A percentile compares a stretch with the other conserved stretches of the same genome.
Evolutionary conservation across 2,797 vertebrate genomes (phyloP).

Genomic region (Pangasius mekongensis): DNA sequence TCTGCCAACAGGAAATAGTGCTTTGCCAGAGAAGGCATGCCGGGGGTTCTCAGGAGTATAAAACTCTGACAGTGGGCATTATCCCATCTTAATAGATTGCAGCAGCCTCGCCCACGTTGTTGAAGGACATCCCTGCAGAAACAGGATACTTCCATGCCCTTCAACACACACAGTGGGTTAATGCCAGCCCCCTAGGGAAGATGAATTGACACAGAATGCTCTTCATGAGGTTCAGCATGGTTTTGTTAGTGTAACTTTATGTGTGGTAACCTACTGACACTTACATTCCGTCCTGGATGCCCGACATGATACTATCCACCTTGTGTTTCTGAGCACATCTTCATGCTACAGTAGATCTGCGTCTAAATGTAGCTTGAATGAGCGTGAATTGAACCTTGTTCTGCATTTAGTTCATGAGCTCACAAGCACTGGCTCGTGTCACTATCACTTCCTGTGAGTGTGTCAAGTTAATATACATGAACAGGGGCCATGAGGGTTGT

Average conservation of each 20-base stretch:
- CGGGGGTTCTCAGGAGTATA: constrained; percentile 59
- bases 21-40: constrained; percentile 40
- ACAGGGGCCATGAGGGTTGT: not conserved
- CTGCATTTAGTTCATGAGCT: constrained; percentile 69
- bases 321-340: constrained; percentile 41
- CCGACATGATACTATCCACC: constrained; percentile 4
- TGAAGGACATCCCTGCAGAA: constrained; percentile 64
- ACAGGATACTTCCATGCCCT: constrained; percentile 59
- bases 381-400: constrained; percentile 56
- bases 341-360: constrained; percentile 40
- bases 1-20: constrained; percentile 30
- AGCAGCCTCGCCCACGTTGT: constrained; percentile 51
- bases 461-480: constrained; percentile 11
- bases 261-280: constrained; percentile 30
- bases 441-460: constrained; percentile 30
- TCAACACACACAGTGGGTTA: constrained; percentile 50
- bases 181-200: constrained; percentile 35
- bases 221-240: constrained; percentile 9
- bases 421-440: constrained; percentile 60
- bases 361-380: constrained; percentile 68
- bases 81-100: constrained; percentile 67
- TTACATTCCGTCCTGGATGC: constrained; percentile 26
- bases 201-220: constrained; percentile 28
- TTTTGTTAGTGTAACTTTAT: constrained; percentile 24
- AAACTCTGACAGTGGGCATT: constrained; percentile 67